These are phyloP conservation scores for Labeo rohita DNA, from an alignment of 2,113 vertebrate genomes.

Conservation along the genomic window DNA sequence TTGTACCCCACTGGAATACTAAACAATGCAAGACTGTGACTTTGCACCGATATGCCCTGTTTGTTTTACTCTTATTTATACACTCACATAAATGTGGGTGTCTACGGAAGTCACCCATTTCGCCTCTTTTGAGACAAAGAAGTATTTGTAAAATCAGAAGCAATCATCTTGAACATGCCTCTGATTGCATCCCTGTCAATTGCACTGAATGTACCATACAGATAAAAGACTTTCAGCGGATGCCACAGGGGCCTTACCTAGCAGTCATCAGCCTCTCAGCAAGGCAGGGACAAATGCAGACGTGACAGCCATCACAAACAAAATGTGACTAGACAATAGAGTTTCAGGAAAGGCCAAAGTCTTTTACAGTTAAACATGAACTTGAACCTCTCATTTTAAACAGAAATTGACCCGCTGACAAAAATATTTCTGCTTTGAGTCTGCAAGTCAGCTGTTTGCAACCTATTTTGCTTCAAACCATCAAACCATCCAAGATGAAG, in stretches of 20 bases:
- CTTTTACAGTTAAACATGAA: background rate
- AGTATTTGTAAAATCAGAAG: conserved; percentile 57
- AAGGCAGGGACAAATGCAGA: conserved; percentile 49
- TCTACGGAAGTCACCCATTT: conserved; percentile 24
- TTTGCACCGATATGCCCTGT: conserved; percentile 34
- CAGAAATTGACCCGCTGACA: background rate
- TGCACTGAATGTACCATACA: conserved; percentile 58
- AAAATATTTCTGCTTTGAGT: background rate
- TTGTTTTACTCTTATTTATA: conserved; percentile 51
- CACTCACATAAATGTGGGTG: conserved; percentile 34
- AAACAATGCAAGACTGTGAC: conserved; percentile 6
- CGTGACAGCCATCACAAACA: conserved; percentile 52
- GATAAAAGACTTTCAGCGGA: conserved; percentile 57
- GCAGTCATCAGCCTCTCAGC: conserved; percentile 54
- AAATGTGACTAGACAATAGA: conserved; percentile 40
- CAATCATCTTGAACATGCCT: conserved; percentile 59
- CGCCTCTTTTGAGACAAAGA: conserved; percentile 35
- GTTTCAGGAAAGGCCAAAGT: conserved; percentile 7
- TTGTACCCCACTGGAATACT: conserved; percentile 13
- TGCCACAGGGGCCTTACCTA: conserved; percentile 48
- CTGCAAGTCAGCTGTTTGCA: background rate
- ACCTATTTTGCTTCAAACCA: background rate
- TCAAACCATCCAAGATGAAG: too few relatives aligned
- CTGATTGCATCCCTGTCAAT: conserved; percentile 60
- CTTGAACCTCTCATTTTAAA: background rate